Base-by-base conservation (phyloP, 1,140 invertebrate species). In the Achatina immaculata region DNA sequence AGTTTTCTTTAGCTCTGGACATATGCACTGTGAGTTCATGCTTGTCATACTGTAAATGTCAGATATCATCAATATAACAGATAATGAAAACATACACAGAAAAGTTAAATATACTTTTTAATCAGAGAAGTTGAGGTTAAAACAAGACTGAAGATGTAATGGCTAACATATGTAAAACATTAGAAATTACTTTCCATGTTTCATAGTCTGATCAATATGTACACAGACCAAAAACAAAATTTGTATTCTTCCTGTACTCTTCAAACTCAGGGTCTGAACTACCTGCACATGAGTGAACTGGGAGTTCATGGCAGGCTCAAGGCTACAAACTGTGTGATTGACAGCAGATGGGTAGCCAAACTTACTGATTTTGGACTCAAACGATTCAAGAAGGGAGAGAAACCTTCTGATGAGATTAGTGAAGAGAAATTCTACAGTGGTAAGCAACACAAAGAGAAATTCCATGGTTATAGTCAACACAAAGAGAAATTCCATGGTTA, bases 261-360 rank as follows among this genome's bases (percentile, higher is more conserved):
- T 24, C 58, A 80, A 11, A 80, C 84, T 31, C 93, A 97, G 93
- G 98, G 97, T 16, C 96, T 99, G 95, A 92, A 94, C 78, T 99
- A 96, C 90, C 92, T 99, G 0, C 98, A 99, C 89, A 93, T 93
- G 45, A 96, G 95, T 58, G 95, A 96, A 85, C 94, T 99, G 9
- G 95, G 94, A 85, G 96, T 95, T n/a, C 98, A 99, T 89, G 98
- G 98, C 0, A 95, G 95, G 86, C 92, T 99, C n/a, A 99, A 98
- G 88, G 99, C 98, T 0, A 96, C 96, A 31, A 99, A 99, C 89
- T 99, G 97, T 90, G 95, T 99, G 0, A 96, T 99, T 0, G 97
- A 99, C 88, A 96, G 95, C 19, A 93, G 97, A 38, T 99, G 99
- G 89, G 96, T 98, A 0, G 92, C 99, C 1, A 99, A 99, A 93